phyloP scores from a whole-genome alignment of 1,140 invertebrate genomes.

The Panagrolaimus sp. region DNA sequence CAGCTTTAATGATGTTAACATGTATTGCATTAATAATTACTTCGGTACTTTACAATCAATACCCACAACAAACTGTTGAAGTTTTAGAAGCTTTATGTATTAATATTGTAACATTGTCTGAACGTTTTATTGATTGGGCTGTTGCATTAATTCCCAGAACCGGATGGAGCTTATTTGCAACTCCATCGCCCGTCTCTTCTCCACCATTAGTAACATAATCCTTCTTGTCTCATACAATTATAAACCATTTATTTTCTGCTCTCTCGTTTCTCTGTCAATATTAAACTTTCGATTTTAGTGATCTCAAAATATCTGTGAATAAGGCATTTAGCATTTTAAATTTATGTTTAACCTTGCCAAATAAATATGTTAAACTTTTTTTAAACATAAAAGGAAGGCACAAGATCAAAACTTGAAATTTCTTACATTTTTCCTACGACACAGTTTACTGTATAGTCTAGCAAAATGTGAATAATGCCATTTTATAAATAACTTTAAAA shows the following conservation, averaged over 20 bases:
- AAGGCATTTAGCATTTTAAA: conserved; percentile 3
- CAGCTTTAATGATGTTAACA: conserved; percentile 82
- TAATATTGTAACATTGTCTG: neutral
- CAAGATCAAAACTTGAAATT: too few relatives aligned
- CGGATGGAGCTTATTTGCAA: neutral
- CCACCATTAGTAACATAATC: conserved; percentile 4
- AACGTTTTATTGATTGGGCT: conserved; percentile 11
- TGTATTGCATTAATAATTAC: conserved; percentile 61
- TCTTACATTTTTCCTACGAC: too few relatives aligned
- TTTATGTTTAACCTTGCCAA: too few relatives aligned
- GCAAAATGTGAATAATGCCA: too few relatives aligned
- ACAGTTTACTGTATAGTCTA: too few relatives aligned
- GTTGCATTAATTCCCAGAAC: neutral
- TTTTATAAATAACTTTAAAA: too few relatives aligned
- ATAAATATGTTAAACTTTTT: too few relatives aligned
- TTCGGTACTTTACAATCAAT: conserved; percentile 7
- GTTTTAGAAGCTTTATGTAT: neutral
- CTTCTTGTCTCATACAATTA: neutral
- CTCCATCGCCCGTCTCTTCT: neutral
- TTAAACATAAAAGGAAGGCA: too few relatives aligned
- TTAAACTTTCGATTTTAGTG: neutral
- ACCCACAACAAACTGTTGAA: conserved; percentile 1
- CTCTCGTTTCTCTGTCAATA: neutral
- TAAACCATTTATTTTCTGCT: neutral
- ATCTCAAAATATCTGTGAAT: neutral